Evolutionary conservation across 2,797 vertebrate genomes (phyloP).

Genomic region (Gymnopithys bicolor): DNA sequence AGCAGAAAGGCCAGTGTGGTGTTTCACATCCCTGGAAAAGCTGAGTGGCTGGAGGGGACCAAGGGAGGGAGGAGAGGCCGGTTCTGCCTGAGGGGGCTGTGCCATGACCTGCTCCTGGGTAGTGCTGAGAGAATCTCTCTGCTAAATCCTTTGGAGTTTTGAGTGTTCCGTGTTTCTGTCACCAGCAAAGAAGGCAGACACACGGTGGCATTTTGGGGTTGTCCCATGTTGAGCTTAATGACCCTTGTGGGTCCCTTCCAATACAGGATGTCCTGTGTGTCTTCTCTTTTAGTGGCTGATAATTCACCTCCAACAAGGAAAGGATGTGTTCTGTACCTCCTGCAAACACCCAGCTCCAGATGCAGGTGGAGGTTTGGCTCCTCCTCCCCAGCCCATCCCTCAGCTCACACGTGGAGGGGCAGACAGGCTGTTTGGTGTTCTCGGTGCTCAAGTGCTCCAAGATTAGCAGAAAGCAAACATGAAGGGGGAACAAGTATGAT

Average conservation of each 20-base stretch:
- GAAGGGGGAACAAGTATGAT: neutral
- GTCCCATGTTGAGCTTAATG: fast-evolving
- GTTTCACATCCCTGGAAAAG: fast-evolving
- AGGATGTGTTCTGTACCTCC: neutral
- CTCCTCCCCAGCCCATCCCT: neutral
- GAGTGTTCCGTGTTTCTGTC: neutral
- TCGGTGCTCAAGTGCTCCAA: neutral
- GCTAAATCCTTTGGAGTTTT: fast-evolving
- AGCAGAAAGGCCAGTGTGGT: neutral
- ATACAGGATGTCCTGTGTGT: neutral
- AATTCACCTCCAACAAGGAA: neutral
- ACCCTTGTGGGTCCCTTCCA: too few relatives aligned
- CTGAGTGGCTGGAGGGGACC: fast-evolving
- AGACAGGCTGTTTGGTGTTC: fast-evolving
- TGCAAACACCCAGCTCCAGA: fast-evolving
- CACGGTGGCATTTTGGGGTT: too few relatives aligned
- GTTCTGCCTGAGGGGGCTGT: neutral
- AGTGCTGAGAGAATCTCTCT: fast-evolving
- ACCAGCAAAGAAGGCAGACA: neutral
- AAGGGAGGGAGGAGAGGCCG: neutral
- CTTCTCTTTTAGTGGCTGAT: neutral
- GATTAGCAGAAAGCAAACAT: neutral
- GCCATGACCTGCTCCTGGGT: fast-evolving
- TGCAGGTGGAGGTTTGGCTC: neutral
- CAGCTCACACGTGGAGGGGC: neutral